Evolutionary conservation across 2,113 vertebrate genomes (phyloP).

Genomic region (Emydocephalus ijimae): DNA sequence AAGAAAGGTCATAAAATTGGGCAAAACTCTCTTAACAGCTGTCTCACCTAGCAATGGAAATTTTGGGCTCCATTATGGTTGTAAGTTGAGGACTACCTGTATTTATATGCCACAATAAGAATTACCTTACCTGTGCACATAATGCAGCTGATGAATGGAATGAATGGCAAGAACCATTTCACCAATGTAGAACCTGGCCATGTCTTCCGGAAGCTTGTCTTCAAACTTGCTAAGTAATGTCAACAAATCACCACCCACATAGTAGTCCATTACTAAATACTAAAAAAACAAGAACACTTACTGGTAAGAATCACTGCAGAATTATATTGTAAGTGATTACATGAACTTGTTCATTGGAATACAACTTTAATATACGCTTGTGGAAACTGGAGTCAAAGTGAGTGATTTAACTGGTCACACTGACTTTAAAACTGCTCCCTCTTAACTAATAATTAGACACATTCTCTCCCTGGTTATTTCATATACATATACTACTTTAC

Average conservation of each 20-base stretch:
- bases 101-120: neutral
- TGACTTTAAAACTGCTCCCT: neutral
- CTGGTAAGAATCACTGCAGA: neutral
- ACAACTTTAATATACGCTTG: neutral
- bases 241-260: conserved; percentile 94
- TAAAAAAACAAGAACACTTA: conserved; percentile 53
- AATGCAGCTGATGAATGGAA: conserved; percentile 94
- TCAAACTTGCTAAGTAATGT: conserved; percentile 98
- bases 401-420: neutral
- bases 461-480: neutral
- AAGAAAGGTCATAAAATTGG: neutral
- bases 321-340: neutral
- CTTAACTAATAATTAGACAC: neutral
- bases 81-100: neutral
- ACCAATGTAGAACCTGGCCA: conserved; percentile 93
- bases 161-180: conserved; percentile 97
- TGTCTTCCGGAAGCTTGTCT: conserved; percentile 94
- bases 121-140: conserved; percentile 85
- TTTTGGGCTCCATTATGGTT: neutral
- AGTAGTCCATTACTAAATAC: conserved; percentile 99
- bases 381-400: neutral
- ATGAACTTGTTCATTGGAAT: neutral
- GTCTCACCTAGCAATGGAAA: neutral
- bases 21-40: neutral
- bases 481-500: neutral